Conservation (phyloP, 2,113 vertebrate species). For the Oxyura jamaicensis region DNA sequence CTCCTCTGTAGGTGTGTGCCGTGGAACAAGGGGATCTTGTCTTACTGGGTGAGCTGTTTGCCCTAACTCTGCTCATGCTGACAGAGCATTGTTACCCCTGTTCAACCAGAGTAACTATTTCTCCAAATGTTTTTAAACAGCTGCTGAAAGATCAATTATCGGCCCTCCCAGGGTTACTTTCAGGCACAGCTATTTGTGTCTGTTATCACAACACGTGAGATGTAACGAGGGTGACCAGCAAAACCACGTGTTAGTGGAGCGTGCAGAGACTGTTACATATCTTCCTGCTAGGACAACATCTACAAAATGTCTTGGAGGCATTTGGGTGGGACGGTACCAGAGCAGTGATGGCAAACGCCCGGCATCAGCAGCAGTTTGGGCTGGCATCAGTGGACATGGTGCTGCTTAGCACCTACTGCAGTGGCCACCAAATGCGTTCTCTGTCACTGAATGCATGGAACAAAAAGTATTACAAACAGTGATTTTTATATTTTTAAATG, state of each 20-base stretch:
- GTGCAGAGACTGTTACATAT: too few species aligned
- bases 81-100: fast-evolving
- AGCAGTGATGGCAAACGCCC: too few species aligned
- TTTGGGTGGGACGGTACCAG: too few species aligned
- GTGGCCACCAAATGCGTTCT: neutral
- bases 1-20: neutral
- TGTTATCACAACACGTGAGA: too few species aligned
- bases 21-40: fast-evolving
- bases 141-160: neutral
- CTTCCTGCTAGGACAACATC: too few species aligned
- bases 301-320: too few species aligned
- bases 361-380: too few species aligned
- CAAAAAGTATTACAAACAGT: fast-evolving
- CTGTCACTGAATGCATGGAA: neutral
- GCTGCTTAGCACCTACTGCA: neutral
- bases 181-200: too few species aligned
- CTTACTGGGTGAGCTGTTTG: neutral
- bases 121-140: neutral
- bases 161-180: too few species aligned
- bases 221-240: too few species aligned
- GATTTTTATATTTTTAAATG: neutral
- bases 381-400: neutral
- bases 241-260: too few species aligned
- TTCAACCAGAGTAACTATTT: neutral
- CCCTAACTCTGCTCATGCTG: fast-evolving